Evolutionary conservation across 2,113 vertebrate genomes (phyloP).

Genomic region (Calidris pugnax): DNA sequence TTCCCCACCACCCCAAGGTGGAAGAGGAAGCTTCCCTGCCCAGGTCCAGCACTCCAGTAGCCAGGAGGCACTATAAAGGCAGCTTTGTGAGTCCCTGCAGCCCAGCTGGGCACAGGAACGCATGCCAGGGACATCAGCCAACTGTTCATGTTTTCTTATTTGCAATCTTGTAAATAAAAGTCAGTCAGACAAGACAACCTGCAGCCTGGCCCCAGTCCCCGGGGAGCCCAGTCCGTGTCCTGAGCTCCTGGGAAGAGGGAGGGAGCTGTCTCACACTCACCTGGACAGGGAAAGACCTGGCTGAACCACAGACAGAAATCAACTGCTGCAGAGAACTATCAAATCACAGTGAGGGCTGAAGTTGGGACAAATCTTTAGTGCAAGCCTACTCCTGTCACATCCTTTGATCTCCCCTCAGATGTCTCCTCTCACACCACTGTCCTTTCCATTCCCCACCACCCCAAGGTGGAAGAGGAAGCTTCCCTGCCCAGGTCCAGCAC

Average conservation of each 20-base stretch:
- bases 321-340: background rate
- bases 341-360: background rate
- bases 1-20: fast-evolving
- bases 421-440: background rate
- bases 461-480: background rate
- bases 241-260: background rate
- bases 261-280: background rate
- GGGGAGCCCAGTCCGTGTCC: background rate
- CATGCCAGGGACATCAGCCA: conserved; percentile 1
- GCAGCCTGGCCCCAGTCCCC: background rate
- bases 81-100: background rate
- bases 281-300: background rate
- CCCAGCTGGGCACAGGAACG: background rate
- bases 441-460: background rate
- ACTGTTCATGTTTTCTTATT: background rate
- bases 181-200: background rate
- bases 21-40: no score
- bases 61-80: background rate
- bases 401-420: background rate
- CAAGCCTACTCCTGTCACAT: background rate
- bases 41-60: background rate
- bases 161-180: conserved; percentile 6
- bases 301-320: background rate
- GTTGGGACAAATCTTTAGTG: fast-evolving
- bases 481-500: background rate